Base-by-base conservation (phyloP, 2,888 invertebrate genomes). In the Macaria liturata region DNA sequence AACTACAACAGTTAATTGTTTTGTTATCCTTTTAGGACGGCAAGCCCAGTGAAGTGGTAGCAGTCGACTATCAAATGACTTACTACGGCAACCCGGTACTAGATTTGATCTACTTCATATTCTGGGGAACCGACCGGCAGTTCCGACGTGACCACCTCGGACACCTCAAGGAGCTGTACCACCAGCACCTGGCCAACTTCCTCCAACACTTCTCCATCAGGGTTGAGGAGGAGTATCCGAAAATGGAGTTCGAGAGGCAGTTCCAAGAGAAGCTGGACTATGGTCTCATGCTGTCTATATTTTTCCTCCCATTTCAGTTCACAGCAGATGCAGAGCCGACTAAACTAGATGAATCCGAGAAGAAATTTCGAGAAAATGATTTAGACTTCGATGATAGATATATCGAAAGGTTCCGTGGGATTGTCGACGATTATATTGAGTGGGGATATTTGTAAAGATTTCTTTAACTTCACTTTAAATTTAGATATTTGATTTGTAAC, bases 101-200 rank as follows among this genome's bases (percentile, higher is more conserved):
- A 39, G 39, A 39, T 8, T 39, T 39, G 5, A 8, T 39, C 39
- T 39, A 39, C 39, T 39, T 49, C 30, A 49, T 49, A 9, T 34
- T 49, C 30, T 49, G 49, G 49, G n/a, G 34, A 6, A 49, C 49
- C 20, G 49, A 49, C 49, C 49, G 39, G 39, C 39, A 49, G 6
- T 49, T 39, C 39, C 39, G 39, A 7, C 5, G 8, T 8, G 8
- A 39, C 8, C 39, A 39, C 39, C 39, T 39, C 1, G 6, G 8
- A 8, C 39, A 39, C 39, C 39, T 39, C 6, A 39, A 39, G 39
- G 6, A 39, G 39, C 9, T 34, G 8, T 49, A 49, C 40, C 39
- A 39, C 39, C 20, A 49, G 6, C 30, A 40, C 30, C 32, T 49
- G 49, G 39, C 8, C 7, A 9, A 1, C 9, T 49, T 40, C 49